Evolutionary conservation across 2,888 invertebrate species (phyloP), one percentile per base, ranked within the genome.

Genomic region (Crocallis elinguaria): DNA sequence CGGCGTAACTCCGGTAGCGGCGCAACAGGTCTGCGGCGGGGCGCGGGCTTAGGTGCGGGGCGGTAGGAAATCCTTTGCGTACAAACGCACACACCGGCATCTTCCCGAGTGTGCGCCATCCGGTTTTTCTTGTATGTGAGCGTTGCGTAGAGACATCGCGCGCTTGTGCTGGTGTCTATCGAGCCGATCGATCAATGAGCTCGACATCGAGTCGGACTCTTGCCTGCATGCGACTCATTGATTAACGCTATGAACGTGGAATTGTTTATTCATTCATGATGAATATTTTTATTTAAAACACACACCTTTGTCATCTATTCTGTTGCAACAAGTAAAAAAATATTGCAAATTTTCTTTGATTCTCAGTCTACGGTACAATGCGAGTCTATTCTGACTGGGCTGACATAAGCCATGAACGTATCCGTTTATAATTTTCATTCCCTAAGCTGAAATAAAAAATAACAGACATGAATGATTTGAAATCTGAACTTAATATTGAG

Each of bases 1-100:
- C 90, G 86, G 91, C 90, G 91, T 91, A 91, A 91, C 90, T 90
- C 91, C 90, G 86, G 91, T 91, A 91, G 91, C 91, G 77, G 83
- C 84, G 84, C 86, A 91, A 89, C 90, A 90, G 90, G 90, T 90
- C 90, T 80, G 92, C 86, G 87, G 83, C 84, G 82, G 82, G 86
- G 86, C 73, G 72, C 67, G 74, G 65, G 77, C 67, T 76, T 69
- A 75, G 78, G 72, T 75, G 86, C 77, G 84, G 85, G 82, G 78
- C 78, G 84, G 88, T 86, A 88, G 88, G 89, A 88, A 88, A 87
- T 87, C 87, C 86, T 88, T 86, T 84, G 83, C 84, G 77, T 78
- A 85, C 79, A 80, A 75, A 79, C 84, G 62, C 87, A 84, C 87
- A 88, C 88, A 64, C 12, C 25, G 33, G 51, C 57, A 49, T 32